A percentile compares a stretch with the other conserved stretches of the same genome.
phyloP scores from a whole-genome alignment of 64 coral and sea anemone genomes.

The Porites australiensis region DNA sequence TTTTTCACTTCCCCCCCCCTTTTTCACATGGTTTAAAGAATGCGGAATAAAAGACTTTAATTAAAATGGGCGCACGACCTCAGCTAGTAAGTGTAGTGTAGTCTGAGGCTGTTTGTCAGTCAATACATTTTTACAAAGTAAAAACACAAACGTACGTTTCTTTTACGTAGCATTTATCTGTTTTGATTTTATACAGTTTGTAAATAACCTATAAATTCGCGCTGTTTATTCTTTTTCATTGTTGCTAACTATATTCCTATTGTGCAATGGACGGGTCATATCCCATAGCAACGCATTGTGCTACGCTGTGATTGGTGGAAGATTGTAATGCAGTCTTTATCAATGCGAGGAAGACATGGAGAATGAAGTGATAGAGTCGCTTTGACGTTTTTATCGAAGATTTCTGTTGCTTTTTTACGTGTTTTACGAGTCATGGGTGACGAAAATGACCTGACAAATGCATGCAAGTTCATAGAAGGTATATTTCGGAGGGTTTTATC shows the following conservation, averaged over 20 bases:
- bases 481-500: conserved; percentile 34
- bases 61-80: too few relatives aligned
- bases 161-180: too few relatives aligned
- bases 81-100: too few relatives aligned
- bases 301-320: conserved; percentile 35
- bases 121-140: too few relatives aligned
- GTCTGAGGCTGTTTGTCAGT: too few relatives aligned
- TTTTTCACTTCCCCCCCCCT: too few relatives aligned
- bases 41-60: too few relatives aligned
- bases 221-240: too few relatives aligned
- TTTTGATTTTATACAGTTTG: too few relatives aligned
- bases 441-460: conserved; percentile 87
- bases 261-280: conserved; percentile 31
- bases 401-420: conserved; percentile 56
- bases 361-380: conserved; percentile 14
- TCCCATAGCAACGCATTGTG: conserved; percentile 43
- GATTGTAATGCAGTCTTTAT: conserved; percentile 28
- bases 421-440: conserved; percentile 78
- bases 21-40: too few relatives aligned
- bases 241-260: background rate
- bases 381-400: conserved; percentile 15
- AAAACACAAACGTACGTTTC: too few relatives aligned
- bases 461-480: conserved; percentile 96
- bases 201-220: too few relatives aligned
- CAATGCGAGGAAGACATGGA: background rate